Conservation (phyloP, 2,113 vertebrate species). For the Melanotaenia duboulayi region DNA sequence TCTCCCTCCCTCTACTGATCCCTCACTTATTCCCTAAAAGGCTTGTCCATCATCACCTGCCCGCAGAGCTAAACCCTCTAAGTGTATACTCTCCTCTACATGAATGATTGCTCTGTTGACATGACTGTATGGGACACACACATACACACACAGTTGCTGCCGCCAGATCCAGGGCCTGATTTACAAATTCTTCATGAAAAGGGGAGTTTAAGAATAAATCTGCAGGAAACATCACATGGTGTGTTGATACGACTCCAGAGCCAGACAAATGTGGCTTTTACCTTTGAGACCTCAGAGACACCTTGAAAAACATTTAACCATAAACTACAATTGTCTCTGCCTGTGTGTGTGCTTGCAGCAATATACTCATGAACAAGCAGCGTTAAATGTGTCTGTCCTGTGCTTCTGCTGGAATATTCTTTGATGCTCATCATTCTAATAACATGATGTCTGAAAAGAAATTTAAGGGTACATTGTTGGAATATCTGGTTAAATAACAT, state of each 20-base stretch:
- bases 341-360: constrained; percentile 5
- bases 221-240: constrained; percentile 66
- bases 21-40: constrained; percentile 49
- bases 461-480: too few species aligned
- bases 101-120: constrained; percentile 81
- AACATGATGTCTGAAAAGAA: neutral
- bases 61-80: constrained; percentile 67
- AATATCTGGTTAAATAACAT: too few species aligned
- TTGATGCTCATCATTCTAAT: neutral
- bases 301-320: constrained; percentile 71
- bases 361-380: constrained; percentile 3
- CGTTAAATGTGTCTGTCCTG: neutral
- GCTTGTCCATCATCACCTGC: constrained; percentile 76
- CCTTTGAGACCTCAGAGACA: constrained; percentile 63
- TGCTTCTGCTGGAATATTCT: neutral
- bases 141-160: constrained; percentile 32
- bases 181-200: constrained; percentile 64
- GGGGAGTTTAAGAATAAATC: constrained; percentile 64
- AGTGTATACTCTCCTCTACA: constrained; percentile 67
- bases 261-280: constrained; percentile 55
- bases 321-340: constrained; percentile 35
- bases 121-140: constrained; percentile 68
- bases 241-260: constrained; percentile 64
- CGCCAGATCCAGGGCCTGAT: constrained; percentile 54
- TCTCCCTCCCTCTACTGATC: constrained; percentile 34